Evolutionary conservation across 2,888 invertebrate species (phyloP).

Genomic region (Petrolisthes cinctipes): DNA sequence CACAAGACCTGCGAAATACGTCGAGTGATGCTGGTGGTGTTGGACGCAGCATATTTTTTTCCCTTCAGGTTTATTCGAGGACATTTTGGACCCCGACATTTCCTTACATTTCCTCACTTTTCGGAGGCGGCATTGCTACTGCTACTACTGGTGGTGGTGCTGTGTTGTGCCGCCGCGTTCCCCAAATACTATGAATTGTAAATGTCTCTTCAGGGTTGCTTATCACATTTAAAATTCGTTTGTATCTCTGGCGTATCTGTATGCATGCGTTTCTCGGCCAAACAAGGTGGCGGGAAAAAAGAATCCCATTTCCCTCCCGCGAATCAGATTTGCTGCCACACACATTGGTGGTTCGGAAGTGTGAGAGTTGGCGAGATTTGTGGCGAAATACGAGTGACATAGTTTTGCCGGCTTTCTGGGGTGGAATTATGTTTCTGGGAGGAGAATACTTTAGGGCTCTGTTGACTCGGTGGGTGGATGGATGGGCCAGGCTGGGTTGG

Average conservation of each 20-base stretch:
- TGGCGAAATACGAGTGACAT: background rate
- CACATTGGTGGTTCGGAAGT: background rate
- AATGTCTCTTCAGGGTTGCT: slow-evolving; percentile 9
- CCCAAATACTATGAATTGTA: slow-evolving; percentile 28
- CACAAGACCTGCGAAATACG: too few species aligned
- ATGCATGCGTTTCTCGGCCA: background rate
- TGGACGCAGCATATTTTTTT: too few species aligned
- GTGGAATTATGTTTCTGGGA: background rate
- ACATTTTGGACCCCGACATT: too few species aligned
- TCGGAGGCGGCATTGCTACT: background rate
- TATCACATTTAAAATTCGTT: slow-evolving; percentile 34
- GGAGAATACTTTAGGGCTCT: too few species aligned
- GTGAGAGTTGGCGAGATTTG: background rate
- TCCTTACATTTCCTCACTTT: background rate
- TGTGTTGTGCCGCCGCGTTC: too few species aligned
- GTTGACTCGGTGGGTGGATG: too few species aligned
- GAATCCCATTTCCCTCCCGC: background rate
- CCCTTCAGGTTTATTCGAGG: too few species aligned
- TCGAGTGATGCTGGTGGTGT: too few species aligned
- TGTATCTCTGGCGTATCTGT: slow-evolving; percentile 1
- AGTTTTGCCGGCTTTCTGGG: slow-evolving; percentile 10
- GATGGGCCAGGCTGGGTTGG: too few species aligned
- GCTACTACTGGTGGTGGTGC: background rate
- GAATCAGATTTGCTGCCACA: slow-evolving; percentile 11
- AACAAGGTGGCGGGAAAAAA: background rate